phyloP scores from a whole-genome alignment of 2,888 invertebrate genomes.

The Hemistola chrysoprasaria region DNA sequence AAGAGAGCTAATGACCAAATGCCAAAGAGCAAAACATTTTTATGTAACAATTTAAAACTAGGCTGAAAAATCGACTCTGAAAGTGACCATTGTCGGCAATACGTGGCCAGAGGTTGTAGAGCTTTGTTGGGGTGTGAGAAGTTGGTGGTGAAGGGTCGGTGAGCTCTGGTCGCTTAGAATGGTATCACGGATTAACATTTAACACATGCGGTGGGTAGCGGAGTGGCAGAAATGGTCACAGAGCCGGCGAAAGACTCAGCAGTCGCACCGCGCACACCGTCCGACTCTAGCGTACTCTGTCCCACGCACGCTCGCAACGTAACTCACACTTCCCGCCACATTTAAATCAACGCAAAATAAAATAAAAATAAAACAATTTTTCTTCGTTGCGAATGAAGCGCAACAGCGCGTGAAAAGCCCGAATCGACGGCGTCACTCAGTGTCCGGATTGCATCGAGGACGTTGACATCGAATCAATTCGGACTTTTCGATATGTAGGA shows the following conservation, averaged over 20 bases:
- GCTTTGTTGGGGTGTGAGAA: conserved; percentile 25
- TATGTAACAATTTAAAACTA: conserved; percentile 44
- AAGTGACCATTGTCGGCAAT: conserved; percentile 40
- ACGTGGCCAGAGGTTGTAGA: conserved; percentile 40
- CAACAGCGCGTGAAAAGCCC: conserved; percentile 65
- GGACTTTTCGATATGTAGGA: conserved; percentile 57
- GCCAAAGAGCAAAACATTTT: conserved; percentile 35
- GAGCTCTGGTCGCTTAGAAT: conserved; percentile 50
- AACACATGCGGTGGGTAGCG: conserved; percentile 52
- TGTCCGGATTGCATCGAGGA: conserved; percentile 68
- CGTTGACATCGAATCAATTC: conserved; percentile 70
- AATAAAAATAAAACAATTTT: conserved; percentile 43
- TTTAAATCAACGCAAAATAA: conserved; percentile 56
- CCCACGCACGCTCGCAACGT: conserved; percentile 66
- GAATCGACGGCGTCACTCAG: conserved; percentile 63
- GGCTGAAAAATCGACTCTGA: conserved; percentile 50
- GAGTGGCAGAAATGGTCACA: conserved; percentile 31
- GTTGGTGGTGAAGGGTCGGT: too few species aligned
- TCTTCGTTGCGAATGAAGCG: conserved; percentile 60
- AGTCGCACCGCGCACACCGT: conserved; percentile 72
- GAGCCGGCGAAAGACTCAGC: conserved; percentile 26
- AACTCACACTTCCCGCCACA: conserved; percentile 73
- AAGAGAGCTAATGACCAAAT: conserved; percentile 35
- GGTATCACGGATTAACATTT: conserved; percentile 67
- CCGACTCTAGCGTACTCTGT: conserved; percentile 64